Percentiles rank a stretch among this genome's conserved stretches.
Evolutionary conservation across 1,140 invertebrate genomes (phyloP).

Genomic region (Centruroides sculpturatus): DNA sequence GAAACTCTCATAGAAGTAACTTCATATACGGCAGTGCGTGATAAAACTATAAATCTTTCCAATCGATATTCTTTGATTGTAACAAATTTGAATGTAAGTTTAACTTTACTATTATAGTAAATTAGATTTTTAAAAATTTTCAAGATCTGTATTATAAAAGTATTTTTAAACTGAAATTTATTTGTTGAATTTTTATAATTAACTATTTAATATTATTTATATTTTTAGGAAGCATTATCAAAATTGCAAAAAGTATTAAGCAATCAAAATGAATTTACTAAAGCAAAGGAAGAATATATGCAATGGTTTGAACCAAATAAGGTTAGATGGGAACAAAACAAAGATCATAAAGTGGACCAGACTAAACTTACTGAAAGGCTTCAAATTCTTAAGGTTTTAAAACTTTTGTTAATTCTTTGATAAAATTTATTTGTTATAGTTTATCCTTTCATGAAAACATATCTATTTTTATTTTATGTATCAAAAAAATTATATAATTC

Average conservation of each 20-base stretch:
- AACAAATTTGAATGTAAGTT: no score
- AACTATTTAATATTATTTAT: not conserved
- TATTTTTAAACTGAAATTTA: not conserved
- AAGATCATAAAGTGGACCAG: constrained; percentile 56
- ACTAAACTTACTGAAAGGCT: constrained; percentile 63
- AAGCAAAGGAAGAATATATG: constrained; percentile 63
- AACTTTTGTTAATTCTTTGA: not conserved
- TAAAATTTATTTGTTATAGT: no score
- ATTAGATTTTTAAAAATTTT: not conserved
- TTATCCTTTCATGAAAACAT: no score
- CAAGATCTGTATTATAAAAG: not conserved
- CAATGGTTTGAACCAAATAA: constrained; percentile 63
- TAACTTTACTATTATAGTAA: no score
- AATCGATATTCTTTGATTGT: no score
- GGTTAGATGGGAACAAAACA: constrained; percentile 61
- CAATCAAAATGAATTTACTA: constrained; percentile 75
- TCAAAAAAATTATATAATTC: no score
- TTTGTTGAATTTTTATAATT: not conserved
- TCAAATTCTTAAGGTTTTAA: constrained; percentile 41
- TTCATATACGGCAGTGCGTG: constrained; percentile 6
- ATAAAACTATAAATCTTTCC: not conserved
- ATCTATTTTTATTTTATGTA: no score
- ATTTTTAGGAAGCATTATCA: constrained; percentile 40
- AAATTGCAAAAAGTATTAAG: constrained; percentile 73
- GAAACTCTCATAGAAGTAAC: constrained; percentile 14